Conservation (phyloP, 1,140 invertebrate genomes). For the Sycophaga agraensis region DNA sequence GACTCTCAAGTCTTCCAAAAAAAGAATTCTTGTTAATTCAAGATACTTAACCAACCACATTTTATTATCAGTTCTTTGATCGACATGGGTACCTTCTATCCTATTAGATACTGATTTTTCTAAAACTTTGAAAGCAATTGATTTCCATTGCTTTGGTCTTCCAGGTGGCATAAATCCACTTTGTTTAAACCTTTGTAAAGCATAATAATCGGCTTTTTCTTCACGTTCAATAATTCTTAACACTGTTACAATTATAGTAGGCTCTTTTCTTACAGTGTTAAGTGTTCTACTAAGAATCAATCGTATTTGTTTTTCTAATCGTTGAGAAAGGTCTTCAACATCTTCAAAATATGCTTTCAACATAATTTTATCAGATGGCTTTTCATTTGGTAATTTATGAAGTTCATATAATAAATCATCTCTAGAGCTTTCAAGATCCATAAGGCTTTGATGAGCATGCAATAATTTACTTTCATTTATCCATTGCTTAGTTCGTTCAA, state of each 20-base stretch:
- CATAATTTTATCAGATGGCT: constrained; percentile 84
- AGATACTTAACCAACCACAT: constrained; percentile 88
- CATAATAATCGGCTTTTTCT: constrained; percentile 85
- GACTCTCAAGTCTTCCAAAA: constrained; percentile 89
- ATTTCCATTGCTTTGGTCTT: constrained; percentile 89
- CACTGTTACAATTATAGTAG: constrained; percentile 93
- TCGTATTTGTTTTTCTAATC: constrained; percentile 89
- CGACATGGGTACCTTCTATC: constrained; percentile 88
- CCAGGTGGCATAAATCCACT: constrained; percentile 91
- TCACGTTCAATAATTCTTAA: constrained; percentile 95
- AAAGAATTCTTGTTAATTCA: constrained; percentile 80
- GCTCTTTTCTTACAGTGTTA: constrained; percentile 92
- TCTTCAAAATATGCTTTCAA: constrained; percentile 95
- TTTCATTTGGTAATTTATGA: constrained; percentile 90
- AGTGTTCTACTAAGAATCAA: constrained; percentile 87
- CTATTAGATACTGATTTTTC: constrained; percentile 81
- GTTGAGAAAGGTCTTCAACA: constrained; percentile 85
- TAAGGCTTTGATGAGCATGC: constrained; percentile 91
- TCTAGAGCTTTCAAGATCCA: constrained; percentile 93
- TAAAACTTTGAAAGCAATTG: constrained; percentile 82
- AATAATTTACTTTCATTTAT: constrained; percentile 94
- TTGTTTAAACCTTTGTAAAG: constrained; percentile 73
- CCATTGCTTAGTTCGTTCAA: constrained; percentile 90
- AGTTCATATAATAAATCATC: constrained; percentile 95
- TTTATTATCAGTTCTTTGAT: constrained; percentile 88